These are phyloP conservation scores for Sebastes glaucus DNA, from an alignment of 2,797 vertebrate genomes.

Conservation along the genomic window DNA sequence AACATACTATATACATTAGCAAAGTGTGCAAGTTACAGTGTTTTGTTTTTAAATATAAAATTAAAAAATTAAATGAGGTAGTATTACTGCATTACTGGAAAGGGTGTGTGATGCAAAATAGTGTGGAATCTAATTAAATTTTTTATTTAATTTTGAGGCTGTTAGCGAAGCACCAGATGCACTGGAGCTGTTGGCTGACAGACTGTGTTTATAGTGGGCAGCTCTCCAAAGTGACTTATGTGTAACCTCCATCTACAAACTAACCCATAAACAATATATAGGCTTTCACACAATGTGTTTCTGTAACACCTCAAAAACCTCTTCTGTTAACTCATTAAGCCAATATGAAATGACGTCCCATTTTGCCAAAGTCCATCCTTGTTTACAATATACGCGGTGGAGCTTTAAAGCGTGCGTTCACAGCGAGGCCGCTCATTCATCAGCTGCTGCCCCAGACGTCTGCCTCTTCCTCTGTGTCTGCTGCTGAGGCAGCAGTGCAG, in stretches of 20 bases:
- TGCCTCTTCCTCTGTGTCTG: constrained; percentile 57
- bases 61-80: no score
- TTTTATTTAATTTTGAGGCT: not conserved
- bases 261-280: not conserved
- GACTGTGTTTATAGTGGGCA: not conserved
- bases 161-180: not conserved
- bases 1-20: no score
- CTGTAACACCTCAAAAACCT: not conserved
- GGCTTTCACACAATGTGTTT: not conserved
- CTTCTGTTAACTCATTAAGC: not conserved
- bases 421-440: constrained; percentile 59
- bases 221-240: not conserved
- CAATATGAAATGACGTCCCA: not conserved
- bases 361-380: constrained; percentile 39
- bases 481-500: constrained; percentile 78
- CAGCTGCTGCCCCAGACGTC: constrained; percentile 57
- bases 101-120: not conserved
- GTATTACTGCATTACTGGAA: not conserved
- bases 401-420: constrained; percentile 43
- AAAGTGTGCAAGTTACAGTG: no score
- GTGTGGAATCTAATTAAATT: not conserved
- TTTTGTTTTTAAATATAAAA: no score
- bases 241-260: constrained; percentile 1
- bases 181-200: not conserved
- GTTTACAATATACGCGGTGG: constrained; percentile 46